Evolutionary conservation across 2,888 invertebrate genomes (phyloP).

Genomic region (Dryadula phaetusa): DNA sequence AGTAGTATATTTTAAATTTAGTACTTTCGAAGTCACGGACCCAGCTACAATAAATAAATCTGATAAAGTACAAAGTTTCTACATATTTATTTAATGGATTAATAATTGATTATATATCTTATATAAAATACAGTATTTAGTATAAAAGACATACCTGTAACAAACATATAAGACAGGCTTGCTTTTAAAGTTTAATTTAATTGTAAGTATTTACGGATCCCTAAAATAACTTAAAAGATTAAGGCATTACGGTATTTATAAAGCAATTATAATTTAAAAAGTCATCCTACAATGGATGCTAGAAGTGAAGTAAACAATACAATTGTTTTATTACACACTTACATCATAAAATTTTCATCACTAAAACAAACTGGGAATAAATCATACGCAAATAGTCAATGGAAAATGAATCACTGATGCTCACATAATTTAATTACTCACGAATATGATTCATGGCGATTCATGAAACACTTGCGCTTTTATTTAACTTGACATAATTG

Average conservation of each 20-base stretch:
- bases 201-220: neutral
- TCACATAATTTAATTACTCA: slow-evolving; percentile 41
- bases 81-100: neutral
- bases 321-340: neutral
- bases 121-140: neutral
- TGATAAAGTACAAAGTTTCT: neutral
- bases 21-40: too few species aligned
- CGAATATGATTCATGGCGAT: slow-evolving; percentile 36
- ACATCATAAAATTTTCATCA: slow-evolving; percentile 1
- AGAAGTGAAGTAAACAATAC: neutral
- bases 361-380: slow-evolving; percentile 3
- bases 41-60: too few species aligned
- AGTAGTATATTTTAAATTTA: too few species aligned
- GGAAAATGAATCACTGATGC: slow-evolving; percentile 36
- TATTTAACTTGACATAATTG: slow-evolving; percentile 35
- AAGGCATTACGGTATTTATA: neutral
- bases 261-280: neutral
- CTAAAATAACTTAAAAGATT: neutral
- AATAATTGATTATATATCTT: too few species aligned
- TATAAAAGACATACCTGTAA: neutral
- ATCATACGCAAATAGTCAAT: slow-evolving; percentile 29
- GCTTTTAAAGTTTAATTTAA: neutral
- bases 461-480: slow-evolving; percentile 34
- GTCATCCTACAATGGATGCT: neutral
- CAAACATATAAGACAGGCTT: too few species aligned